A percentile compares a stretch with the other conserved stretches of the same genome.
Conservation (phyloP, 2,888 invertebrate genomes). For the Andrena praecox region DNA sequence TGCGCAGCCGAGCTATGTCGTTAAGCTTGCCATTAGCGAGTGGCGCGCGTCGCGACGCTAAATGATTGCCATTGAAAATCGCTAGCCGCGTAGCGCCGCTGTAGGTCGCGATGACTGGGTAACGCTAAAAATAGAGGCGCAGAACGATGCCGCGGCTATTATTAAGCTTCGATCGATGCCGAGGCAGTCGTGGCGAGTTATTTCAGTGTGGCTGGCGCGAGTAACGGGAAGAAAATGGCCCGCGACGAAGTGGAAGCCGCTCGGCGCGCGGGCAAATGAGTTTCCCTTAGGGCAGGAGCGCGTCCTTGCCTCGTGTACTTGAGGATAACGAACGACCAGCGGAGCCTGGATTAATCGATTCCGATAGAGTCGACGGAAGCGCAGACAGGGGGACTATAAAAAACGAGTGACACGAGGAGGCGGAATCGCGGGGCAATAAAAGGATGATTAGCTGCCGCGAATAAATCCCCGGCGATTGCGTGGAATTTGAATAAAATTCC, state of each 20-base stretch:
- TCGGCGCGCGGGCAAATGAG: neutral
- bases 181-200: conserved; percentile 66
- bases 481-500: conserved; percentile 26
- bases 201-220: conserved; percentile 59
- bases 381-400: neutral
- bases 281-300: neutral
- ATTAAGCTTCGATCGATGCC: conserved; percentile 73
- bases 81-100: conserved; percentile 53
- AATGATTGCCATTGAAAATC: conserved; percentile 73
- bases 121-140: conserved; percentile 70
- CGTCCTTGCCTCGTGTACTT: neutral
- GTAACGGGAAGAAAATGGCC: conserved; percentile 35
- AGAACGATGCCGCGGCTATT: conserved; percentile 72
- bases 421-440: neutral
- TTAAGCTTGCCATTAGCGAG: neutral
- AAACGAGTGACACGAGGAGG: neutral
- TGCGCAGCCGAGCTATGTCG: neutral
- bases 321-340: neutral
- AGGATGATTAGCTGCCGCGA: conserved; percentile 10
- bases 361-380: neutral
- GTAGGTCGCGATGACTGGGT: conserved; percentile 74
- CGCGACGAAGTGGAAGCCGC: neutral
- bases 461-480: neutral
- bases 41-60: conserved; percentile 18
- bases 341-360: conserved; percentile 18